Percentiles rank a stretch among this genome's conserved stretches.
Conservation (phyloP, 2,113 vertebrate species). For the Triplophysa siluroides region DNA sequence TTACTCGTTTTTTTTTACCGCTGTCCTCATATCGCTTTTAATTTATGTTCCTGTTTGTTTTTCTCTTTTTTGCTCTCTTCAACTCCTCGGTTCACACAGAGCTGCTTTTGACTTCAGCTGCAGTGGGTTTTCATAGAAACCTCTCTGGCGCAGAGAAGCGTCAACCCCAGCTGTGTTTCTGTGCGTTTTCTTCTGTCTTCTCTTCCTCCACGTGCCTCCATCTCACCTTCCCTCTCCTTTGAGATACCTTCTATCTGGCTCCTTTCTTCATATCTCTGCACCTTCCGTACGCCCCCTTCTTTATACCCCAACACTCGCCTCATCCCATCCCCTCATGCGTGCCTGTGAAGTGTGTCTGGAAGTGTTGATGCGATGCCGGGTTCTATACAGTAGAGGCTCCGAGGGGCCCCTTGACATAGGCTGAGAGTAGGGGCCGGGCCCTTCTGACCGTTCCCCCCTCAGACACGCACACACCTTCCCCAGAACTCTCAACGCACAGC, state of each 20-base stretch:
- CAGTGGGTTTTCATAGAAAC: slow-evolving; percentile 44
- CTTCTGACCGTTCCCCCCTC: slow-evolving; percentile 43
- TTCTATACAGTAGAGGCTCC: slow-evolving; percentile 59
- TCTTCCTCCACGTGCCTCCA: slow-evolving; percentile 17
- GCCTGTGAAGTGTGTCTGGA: slow-evolving; percentile 27
- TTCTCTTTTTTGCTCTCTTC: slow-evolving; percentile 47
- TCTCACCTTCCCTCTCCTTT: slow-evolving; percentile 25
- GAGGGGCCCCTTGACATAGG: slow-evolving; percentile 72
- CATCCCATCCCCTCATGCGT: slow-evolving; percentile 47
- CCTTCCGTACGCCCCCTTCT: slow-evolving; percentile 28
- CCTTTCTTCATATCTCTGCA: slow-evolving; percentile 27
- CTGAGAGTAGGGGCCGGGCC: slow-evolving; percentile 56
- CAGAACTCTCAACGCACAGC: slow-evolving; percentile 51
- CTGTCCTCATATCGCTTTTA: slow-evolving; percentile 32
- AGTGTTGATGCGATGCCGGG: slow-evolving; percentile 47
- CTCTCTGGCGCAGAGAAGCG: slow-evolving; percentile 43
- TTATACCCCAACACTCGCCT: slow-evolving; percentile 30
- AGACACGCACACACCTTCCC: slow-evolving; percentile 50
- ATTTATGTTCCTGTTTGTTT: slow-evolving; percentile 54
- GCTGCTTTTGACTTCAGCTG: slow-evolving; percentile 33
- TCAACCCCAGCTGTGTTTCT: slow-evolving; percentile 48
- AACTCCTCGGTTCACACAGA: slow-evolving; percentile 35
- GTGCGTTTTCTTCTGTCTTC: slow-evolving; percentile 20
- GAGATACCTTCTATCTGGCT: slow-evolving; percentile 31
- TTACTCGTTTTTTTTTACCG: not conserved